A percentile compares a stretch with the other conserved stretches of the same genome.
phyloP scores from a whole-genome alignment of 2,888 invertebrate species.

The Parnassius glacialis region DNA sequence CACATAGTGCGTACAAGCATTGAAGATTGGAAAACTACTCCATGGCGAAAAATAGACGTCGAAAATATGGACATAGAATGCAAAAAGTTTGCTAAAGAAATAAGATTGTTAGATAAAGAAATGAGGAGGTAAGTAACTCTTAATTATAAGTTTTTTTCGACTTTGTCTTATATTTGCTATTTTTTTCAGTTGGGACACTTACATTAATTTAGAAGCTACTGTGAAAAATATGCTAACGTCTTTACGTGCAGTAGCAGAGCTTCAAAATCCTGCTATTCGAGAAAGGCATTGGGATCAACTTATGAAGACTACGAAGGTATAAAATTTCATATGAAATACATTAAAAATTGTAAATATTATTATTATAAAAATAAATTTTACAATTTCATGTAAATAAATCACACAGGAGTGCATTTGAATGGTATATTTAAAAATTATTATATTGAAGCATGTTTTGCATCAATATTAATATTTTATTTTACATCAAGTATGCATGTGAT shows the following conservation, averaged over 20 bases:
- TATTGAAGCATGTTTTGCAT: slow-evolving; percentile 29
- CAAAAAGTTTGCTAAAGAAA: slow-evolving; percentile 98
- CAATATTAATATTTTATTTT: not conserved
- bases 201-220: slow-evolving; percentile 91
- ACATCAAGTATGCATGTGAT: slow-evolving; percentile 8
- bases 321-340: slow-evolving; percentile 26
- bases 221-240: slow-evolving; percentile 98
- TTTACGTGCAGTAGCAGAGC: slow-evolving; percentile 94
- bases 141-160: not conserved
- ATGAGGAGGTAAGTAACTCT: slow-evolving; percentile 84
- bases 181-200: slow-evolving; percentile 90
- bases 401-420: slow-evolving; percentile 15
- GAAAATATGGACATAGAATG: slow-evolving; percentile 99
- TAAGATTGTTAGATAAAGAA: slow-evolving; percentile 95
- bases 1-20: slow-evolving; percentile 94
- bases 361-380: slow-evolving; percentile 43
- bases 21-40: slow-evolving; percentile 98
- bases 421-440: not conserved
- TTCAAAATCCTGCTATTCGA: slow-evolving; percentile 97
- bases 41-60: slow-evolving; percentile 97
- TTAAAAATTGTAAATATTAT: slow-evolving; percentile 32
- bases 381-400: slow-evolving; percentile 31
- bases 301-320: slow-evolving; percentile 96
- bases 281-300: slow-evolving; percentile 98
- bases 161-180: no score